phyloP scores from a whole-genome alignment of 2,888 invertebrate species.

The Latheticus oryzae region DNA sequence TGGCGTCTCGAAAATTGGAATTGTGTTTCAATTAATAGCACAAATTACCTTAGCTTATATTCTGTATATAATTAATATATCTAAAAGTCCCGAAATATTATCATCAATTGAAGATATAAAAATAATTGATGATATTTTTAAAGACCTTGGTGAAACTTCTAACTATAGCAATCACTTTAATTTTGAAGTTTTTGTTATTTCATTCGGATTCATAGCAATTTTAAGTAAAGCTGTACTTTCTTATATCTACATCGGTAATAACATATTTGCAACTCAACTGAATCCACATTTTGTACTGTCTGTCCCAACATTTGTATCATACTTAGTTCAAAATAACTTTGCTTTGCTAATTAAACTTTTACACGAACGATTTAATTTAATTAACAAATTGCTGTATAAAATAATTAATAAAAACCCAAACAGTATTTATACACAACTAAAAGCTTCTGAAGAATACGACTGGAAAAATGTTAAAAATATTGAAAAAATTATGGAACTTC shows the following conservation, averaged over 20 bases:
- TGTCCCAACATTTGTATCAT: conserved; percentile 25
- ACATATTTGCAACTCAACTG: conserved; percentile 13
- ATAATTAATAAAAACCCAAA: conserved; percentile 6
- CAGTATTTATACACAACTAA: neutral
- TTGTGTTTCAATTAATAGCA: conserved; percentile 31
- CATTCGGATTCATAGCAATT: neutral
- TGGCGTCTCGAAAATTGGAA: conserved; percentile 36
- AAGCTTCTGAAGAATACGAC: conserved; percentile 14
- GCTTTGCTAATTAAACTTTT: conserved; percentile 20
- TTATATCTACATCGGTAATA: conserved; percentile 28
- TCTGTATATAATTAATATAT: conserved; percentile 15
- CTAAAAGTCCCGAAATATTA: conserved; percentile 16
- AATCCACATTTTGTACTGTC: conserved; percentile 12
- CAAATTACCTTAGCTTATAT: conserved; percentile 29
- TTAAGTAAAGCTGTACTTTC: conserved; percentile 22
- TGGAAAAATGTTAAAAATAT: conserved; percentile 9
- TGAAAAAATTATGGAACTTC: conserved; percentile 46
- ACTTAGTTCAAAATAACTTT: conserved; percentile 29
- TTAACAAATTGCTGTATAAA: conserved; percentile 18
- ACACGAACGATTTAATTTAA: conserved; percentile 22
- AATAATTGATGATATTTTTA: conserved; percentile 29
- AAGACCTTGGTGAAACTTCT: conserved; percentile 26
- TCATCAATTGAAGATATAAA: conserved; percentile 27
- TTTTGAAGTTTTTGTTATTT: conserved; percentile 28
- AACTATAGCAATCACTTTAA: conserved; percentile 33